phyloP scores from a whole-genome alignment of 2,113 vertebrate genomes.

The Colistium nudipinnis region DNA sequence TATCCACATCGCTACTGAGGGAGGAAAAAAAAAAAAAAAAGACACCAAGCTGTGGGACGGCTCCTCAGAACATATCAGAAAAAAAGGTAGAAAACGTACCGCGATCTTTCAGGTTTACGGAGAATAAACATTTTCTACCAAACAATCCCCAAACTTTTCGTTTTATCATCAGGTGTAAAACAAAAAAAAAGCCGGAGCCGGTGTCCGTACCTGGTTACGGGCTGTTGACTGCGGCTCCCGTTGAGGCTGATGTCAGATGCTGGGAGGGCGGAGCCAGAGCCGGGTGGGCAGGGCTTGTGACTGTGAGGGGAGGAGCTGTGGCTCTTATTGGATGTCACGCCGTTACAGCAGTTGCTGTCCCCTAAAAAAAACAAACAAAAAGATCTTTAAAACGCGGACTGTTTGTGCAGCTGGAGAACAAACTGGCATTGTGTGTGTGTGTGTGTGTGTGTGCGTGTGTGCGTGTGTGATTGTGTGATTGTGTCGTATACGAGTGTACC shows the following conservation, averaged over 20 bases:
- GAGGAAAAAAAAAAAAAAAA: not conserved
- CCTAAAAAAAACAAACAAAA: constrained; percentile 62
- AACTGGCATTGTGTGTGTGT: not conserved
- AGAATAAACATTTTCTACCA: too few species aligned
- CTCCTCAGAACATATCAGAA: too few species aligned
- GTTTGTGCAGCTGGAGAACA: too few species aligned
- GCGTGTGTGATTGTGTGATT: not conserved
- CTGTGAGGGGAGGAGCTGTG: constrained; percentile 88
- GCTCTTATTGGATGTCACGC: constrained; percentile 92
- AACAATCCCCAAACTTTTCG: too few species aligned
- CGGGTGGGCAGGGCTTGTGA: constrained; percentile 88
- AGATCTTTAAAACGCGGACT: too few species aligned
- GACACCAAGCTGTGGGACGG: not conserved
- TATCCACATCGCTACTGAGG: constrained; percentile 92
- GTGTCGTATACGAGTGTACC: too few species aligned
- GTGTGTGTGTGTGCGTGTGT: not conserved
- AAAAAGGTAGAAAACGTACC: too few species aligned
- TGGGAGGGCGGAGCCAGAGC: constrained; percentile 77
- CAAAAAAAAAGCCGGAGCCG: too few species aligned
- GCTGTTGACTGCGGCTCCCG: constrained; percentile 88
- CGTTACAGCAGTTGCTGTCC: constrained; percentile 97
- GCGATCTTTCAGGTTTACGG: too few species aligned
- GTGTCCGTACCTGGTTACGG: constrained; percentile 85
- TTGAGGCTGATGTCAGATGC: constrained; percentile 93
- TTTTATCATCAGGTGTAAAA: too few species aligned